Evolutionary conservation across 2,797 vertebrate species (phyloP).

Genomic region (Ataeniobius toweri): DNA sequence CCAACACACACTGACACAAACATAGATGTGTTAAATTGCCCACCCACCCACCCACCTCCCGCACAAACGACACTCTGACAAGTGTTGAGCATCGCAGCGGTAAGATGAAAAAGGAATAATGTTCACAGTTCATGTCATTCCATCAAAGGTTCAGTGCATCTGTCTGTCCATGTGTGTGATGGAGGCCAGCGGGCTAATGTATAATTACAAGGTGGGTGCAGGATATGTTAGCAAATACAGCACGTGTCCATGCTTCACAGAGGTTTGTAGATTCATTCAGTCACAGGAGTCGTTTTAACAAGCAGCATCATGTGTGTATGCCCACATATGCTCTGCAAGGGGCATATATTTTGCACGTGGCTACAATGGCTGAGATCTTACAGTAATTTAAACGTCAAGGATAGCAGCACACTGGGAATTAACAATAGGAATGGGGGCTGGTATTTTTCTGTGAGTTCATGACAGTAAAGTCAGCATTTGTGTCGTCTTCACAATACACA

Average conservation of each 20-base stretch:
- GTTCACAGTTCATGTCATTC: slow-evolving; percentile 47
- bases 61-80: slow-evolving; percentile 43
- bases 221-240: slow-evolving; percentile 39
- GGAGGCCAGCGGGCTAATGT: slow-evolving; percentile 38
- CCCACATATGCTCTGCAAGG: slow-evolving; percentile 10
- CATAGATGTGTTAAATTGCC: slow-evolving; percentile 44
- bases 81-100: slow-evolving; percentile 49
- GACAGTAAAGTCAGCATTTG: neutral
- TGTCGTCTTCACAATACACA: neutral
- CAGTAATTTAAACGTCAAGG: neutral
- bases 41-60: slow-evolving; percentile 37
- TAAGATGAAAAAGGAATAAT: slow-evolving; percentile 47
- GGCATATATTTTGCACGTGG: slow-evolving; percentile 6
- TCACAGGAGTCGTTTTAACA: slow-evolving; percentile 21
- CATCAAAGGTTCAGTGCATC: slow-evolving; percentile 49
- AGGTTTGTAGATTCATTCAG: slow-evolving; percentile 22
- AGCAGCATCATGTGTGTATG: slow-evolving; percentile 9
- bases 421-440: neutral
- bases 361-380: slow-evolving; percentile 19
- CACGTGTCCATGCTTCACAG: slow-evolving; percentile 19
- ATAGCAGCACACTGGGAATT: neutral
- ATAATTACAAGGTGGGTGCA: slow-evolving; percentile 54
- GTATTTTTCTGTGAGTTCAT: neutral
- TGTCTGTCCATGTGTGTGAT: slow-evolving; percentile 35
- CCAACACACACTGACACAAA: slow-evolving; percentile 52